phyloP scores from a whole-genome alignment of 2,888 invertebrate genomes.

The Aphrophora alni region DNA sequence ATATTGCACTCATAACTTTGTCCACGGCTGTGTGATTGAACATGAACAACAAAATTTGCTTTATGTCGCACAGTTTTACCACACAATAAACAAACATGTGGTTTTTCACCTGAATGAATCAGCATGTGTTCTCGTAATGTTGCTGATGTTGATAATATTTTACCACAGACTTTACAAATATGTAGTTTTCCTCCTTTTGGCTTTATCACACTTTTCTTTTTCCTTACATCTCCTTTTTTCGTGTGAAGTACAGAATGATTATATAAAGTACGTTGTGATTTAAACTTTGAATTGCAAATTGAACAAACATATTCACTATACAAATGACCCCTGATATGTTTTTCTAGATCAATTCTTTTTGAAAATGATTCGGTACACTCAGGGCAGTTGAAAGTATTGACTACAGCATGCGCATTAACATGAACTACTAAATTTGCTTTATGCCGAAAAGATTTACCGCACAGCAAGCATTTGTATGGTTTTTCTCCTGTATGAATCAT shows the following conservation, averaged over 20 bases:
- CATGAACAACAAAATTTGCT: conserved; percentile 47
- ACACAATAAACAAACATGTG: conserved; percentile 47
- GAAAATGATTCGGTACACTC: conserved; percentile 31
- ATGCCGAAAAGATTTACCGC: conserved; percentile 54
- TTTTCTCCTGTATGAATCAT: conserved; percentile 56
- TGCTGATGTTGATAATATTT: conserved; percentile 45
- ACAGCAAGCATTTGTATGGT: conserved; percentile 55
- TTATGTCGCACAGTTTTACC: conserved; percentile 46
- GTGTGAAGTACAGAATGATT: conserved; percentile 30
- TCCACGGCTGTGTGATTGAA: conserved; percentile 42
- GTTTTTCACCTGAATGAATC: conserved; percentile 48
- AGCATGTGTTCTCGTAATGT: conserved; percentile 48
- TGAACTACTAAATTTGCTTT: conserved; percentile 47
- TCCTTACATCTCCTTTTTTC: conserved; percentile 11
- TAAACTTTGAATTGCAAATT: conserved; percentile 27
- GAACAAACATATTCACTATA: conserved; percentile 23
- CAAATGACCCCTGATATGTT: conserved; percentile 24
- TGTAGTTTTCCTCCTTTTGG: conserved; percentile 28
- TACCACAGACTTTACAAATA: conserved; percentile 44
- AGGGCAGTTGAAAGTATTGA: conserved; percentile 30
- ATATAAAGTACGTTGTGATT: conserved; percentile 34
- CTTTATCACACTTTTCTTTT: conserved; percentile 21
- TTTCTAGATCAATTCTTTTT: conserved; percentile 30
- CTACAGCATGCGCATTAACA: conserved; percentile 45
- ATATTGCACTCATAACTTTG: conserved; percentile 33